Evolutionary conservation across 2,797 vertebrate species (phyloP).

Genomic region (Loris lydekkerianus): DNA sequence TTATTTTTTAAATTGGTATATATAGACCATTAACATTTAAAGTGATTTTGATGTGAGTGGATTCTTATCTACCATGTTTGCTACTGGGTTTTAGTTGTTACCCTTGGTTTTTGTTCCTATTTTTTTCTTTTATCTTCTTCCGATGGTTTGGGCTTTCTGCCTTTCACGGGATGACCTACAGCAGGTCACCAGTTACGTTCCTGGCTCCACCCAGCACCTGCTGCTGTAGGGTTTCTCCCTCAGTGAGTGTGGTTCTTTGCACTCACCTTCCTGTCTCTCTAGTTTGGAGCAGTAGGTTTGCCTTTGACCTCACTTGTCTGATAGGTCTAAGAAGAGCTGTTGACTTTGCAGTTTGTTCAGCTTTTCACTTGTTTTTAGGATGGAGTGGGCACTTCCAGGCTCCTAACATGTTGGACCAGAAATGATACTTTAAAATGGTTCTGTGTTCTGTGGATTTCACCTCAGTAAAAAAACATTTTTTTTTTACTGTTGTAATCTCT

Average conservation of each 20-base stretch:
- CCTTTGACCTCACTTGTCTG: background rate
- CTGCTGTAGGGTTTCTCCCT: background rate
- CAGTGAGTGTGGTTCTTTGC: rapidly evolving
- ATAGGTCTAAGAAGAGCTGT: background rate
- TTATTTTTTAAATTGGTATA: background rate
- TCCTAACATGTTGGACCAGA: rapidly evolving
- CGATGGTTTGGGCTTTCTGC: background rate
- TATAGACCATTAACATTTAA: background rate
- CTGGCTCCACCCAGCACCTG: rapidly evolving
- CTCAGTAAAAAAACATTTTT: background rate
- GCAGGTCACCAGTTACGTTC: rapidly evolving
- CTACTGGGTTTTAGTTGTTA: background rate
- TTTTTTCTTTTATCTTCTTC: background rate
- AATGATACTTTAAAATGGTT: too few relatives aligned
- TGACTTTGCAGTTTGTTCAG: too few relatives aligned
- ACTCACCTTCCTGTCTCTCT: rapidly evolving
- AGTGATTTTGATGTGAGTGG: background rate
- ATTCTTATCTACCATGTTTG: background rate
- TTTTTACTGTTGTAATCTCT: background rate
- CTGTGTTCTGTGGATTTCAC: background rate
- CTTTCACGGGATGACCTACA: too few relatives aligned
- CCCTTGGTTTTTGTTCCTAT: background rate
- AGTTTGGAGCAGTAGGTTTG: rapidly evolving
- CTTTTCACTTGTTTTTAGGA: background rate
- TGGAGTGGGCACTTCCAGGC: rapidly evolving